These are phyloP conservation scores for Sturnus vulgaris DNA, from an alignment of 2,113 vertebrate species.

Conservation along the genomic window DNA sequence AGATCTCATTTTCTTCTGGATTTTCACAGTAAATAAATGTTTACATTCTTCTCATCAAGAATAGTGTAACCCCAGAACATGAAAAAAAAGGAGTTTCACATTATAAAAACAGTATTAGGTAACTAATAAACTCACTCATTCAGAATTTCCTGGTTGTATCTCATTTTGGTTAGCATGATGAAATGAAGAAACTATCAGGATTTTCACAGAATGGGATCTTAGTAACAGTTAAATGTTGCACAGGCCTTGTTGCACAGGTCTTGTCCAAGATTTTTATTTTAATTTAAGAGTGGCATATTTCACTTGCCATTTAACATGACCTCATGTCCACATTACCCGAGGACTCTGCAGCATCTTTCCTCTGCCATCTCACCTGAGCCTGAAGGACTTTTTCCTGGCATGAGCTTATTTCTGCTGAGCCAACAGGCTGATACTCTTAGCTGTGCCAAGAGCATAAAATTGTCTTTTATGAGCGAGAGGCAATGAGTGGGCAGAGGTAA, in stretches of 20 bases:
- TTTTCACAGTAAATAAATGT: neutral
- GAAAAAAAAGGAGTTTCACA: rapidly evolving
- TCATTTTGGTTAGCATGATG: neutral
- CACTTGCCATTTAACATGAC: neutral
- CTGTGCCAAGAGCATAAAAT: neutral
- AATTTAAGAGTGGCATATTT: neutral
- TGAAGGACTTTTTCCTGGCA: neutral
- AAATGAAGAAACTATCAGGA: neutral
- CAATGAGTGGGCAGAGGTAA: neutral
- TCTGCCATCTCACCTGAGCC: rapidly evolving
- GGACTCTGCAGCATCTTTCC: neutral
- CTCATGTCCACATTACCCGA: neutral
- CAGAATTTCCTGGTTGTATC: neutral
- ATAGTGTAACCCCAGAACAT: neutral
- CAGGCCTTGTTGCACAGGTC: neutral
- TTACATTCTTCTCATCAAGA: neutral
- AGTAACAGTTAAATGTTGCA: neutral
- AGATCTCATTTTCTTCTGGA: neutral
- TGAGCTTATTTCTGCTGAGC: neutral
- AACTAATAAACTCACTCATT: neutral
- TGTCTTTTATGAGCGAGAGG: neutral
- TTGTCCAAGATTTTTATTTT: neutral
- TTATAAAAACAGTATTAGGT: neutral
- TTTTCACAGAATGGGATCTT: neutral
- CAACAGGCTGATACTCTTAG: neutral